Evolutionary conservation across 2,888 invertebrate species (phyloP).

Genomic region (Crioceris asparagi): DNA sequence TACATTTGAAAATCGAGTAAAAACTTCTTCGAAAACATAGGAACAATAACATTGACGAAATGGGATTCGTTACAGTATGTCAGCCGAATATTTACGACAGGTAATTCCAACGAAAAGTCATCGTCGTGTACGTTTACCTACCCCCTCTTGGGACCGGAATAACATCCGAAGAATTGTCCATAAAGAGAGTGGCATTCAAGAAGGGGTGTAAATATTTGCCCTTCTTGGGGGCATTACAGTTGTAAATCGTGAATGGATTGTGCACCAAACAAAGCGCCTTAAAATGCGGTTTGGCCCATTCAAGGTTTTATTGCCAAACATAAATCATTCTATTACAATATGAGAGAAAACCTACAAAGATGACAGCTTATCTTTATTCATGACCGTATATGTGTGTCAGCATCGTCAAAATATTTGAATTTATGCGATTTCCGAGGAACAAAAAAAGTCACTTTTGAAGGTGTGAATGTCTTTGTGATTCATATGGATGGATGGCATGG

Average conservation of each 20-base stretch:
- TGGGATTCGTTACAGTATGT: conserved; percentile 15
- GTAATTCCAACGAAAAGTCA: conserved; percentile 14
- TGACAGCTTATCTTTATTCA: conserved; percentile 10
- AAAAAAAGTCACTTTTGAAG: too few species aligned
- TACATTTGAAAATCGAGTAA: too few species aligned
- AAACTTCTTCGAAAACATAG: too few species aligned
- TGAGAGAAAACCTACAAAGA: conserved; percentile 14
- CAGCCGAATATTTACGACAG: conserved; percentile 18
- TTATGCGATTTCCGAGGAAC: too few species aligned
- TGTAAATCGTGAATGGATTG: conserved; percentile 21
- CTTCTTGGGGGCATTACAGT: conserved; percentile 20
- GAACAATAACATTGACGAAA: too few species aligned
- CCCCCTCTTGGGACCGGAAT: conserved; percentile 15
- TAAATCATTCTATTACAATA: conserved; percentile 19
- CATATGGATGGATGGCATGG: too few species aligned
- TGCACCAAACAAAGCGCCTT: conserved; percentile 18
- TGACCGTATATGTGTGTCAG: too few species aligned
- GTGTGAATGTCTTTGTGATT: too few species aligned
- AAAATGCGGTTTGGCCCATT: conserved; percentile 21
- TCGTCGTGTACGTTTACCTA: too few species aligned
- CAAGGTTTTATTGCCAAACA: conserved; percentile 18
- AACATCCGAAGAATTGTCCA: conserved; percentile 15
- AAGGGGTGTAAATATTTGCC: conserved; percentile 26
- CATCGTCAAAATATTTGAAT: too few species aligned
- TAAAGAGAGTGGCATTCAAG: conserved; percentile 16